Base-by-base conservation (phyloP, 92 coral and sea anemone genomes). In the Micromussa lordhowensis region DNA sequence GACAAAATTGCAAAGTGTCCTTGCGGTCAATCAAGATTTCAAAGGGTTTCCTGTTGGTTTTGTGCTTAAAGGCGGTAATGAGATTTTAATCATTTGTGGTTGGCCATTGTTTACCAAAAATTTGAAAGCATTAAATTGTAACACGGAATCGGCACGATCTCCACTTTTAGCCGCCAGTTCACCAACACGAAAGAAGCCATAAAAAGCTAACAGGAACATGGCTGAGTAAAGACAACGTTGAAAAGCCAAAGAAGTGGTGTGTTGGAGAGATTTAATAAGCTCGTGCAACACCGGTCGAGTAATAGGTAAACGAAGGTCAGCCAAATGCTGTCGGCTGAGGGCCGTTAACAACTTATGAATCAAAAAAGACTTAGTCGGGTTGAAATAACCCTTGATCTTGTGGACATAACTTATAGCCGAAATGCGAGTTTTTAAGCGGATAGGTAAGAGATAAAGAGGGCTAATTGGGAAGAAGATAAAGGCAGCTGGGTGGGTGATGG, bases 81-180 rank as follows among this genome's bases (percentile, higher is more conserved):
- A 77, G 30, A 82, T 75, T 84, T 89, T 89, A 28, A 77, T 63
- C 59, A 73, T 73, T 26, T 34, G 70, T 21, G 71, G 80, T 30
- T 54, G 10, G 32, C 82, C 71, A 10, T 82, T 14, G 6, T 68
- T 38, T 9, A 44, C 19, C 54, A 88, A 51, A 89, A 89, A 82
- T n/a, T 30, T 16, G 6, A 82, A 32, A 63, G 77, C 79, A 15
- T 57, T 38, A 54, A 14, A 75, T 83, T 75, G 88, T 3, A 89
- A 11, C 0, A 89, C 71, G 6, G 29, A n/a, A 4, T 5, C 38
- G 1, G 72, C 15, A 34, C 26, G 4, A 15, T 22, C 21, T 24
- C 53, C 83, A 32, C 78, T 36, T 34, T 83, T 89, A 76, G 92
- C 61, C 49, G 92, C 83, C 29, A 89, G 84, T 53, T 89, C 92